Evolutionary conservation across 2,888 invertebrate genomes (phyloP), one percentile per base, ranked within the genome.

Genomic region (Microctonus hyperodae): DNA sequence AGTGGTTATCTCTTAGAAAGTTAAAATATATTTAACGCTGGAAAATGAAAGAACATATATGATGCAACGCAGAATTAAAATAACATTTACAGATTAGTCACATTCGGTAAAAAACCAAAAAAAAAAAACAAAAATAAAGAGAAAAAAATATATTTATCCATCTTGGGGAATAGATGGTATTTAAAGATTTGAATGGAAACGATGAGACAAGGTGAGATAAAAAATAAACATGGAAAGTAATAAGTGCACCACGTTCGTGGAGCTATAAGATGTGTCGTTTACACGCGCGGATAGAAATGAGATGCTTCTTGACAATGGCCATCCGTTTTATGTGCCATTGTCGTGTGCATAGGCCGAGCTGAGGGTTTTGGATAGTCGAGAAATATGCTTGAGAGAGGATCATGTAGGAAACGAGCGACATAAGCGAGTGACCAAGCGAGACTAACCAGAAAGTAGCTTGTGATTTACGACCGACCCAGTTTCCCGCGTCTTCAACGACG

Each of bases 381-480:
- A 37, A 64, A 62, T 28, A 28, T 28, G 7, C 7, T 25, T 58
- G 63, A 65, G 53, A 28, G 64, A 40, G n/a, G 22, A 60, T 58
- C 28, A 58, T 56, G 50, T 44, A 48, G 62, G 23, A 60, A 48
- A 59, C 44, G n/a, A 23, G 44, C 44, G 31, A 55, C 9, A 37
- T 37, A 37, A 37, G 16, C 44, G 62, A 67, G 64, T 70, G 70
- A 70, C 70, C 69, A 50, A 59, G 56, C 63, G 71, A 69, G 68
- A 71, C 71, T 70, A 70, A 70, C 70, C 70, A 69, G 69, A 71
- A 70, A 70, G 66, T 60, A 58, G 60, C 68, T 59, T 65, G 71
- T 74, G 72, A 74, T 74, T 74, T 72, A 74, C 62, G 69, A 71
- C 59, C 66, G 53, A 64, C 65, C 71, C 69, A 69, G 70, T 72